Evolutionary conservation across 1,140 invertebrate genomes (phyloP).

Genomic region (Sycophaga agraensis): DNA sequence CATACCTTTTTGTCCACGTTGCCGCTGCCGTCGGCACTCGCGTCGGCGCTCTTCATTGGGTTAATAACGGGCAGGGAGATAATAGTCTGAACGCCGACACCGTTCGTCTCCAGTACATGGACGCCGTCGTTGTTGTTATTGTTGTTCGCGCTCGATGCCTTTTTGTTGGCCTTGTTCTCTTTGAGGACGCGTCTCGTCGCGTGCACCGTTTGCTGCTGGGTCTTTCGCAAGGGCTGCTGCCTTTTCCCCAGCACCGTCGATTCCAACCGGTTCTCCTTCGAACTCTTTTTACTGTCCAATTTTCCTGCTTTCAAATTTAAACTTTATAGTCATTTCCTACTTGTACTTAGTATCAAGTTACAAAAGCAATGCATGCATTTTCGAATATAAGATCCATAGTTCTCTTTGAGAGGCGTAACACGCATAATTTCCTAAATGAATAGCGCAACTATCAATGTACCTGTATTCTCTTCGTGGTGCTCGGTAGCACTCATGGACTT

Average conservation of each 20-base stretch:
- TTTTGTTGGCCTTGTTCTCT: constrained; percentile 53
- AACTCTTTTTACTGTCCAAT: constrained; percentile 38
- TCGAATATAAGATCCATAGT: too few relatives aligned
- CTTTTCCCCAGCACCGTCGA: constrained; percentile 10
- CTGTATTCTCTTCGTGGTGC: constrained; percentile 29
- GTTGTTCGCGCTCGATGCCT: constrained; percentile 16
- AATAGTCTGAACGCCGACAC: constrained; percentile 41
- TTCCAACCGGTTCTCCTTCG: constrained; percentile 49
- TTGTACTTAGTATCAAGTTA: too few relatives aligned
- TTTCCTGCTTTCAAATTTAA: constrained; percentile 30
- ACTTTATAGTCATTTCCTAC: too few relatives aligned
- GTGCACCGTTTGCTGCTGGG: constrained; percentile 4
- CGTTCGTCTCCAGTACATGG: constrained; percentile 3
- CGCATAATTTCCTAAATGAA: too few relatives aligned
- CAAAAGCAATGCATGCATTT: too few relatives aligned
- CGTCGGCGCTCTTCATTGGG: constrained; percentile 36
- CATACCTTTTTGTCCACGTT: constrained; percentile 36
- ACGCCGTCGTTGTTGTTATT: neutral
- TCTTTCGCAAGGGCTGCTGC: neutral
- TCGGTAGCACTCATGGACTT: neutral
- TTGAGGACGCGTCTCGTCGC: constrained; percentile 47
- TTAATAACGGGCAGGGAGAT: constrained; percentile 43
- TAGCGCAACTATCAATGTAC: neutral
- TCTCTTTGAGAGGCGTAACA: too few relatives aligned
- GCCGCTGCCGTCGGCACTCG: constrained; percentile 37